Conservation (phyloP, 1,140 invertebrate species). For the Macrobrachium rosenbergii region DNA sequence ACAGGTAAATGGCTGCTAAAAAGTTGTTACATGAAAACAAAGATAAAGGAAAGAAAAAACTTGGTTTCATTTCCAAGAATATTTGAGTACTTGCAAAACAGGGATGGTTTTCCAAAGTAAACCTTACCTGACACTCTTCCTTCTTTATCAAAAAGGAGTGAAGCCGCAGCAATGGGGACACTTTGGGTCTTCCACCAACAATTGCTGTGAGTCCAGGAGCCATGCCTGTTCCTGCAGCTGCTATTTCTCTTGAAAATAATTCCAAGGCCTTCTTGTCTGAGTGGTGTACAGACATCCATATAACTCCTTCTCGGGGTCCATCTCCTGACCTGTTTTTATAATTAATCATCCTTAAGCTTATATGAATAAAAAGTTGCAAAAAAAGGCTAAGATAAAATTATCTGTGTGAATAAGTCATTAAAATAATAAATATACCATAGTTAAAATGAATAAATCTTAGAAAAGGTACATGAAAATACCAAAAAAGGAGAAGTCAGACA, state of each 20-base stretch:
- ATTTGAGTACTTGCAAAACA: neutral
- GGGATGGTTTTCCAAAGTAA: neutral
- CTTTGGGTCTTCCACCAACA: constrained; percentile 74
- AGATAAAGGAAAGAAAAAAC: too few relatives aligned
- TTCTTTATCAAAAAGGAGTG: constrained; percentile 73
- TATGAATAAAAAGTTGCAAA: neutral
- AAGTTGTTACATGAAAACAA: too few relatives aligned
- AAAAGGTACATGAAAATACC: too few relatives aligned
- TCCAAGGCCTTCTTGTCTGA: constrained; percentile 72
- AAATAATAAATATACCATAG: too few relatives aligned
- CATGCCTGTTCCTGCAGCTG: constrained; percentile 75
- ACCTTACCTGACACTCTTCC: constrained; percentile 56
- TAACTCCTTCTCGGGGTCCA: constrained; percentile 69
- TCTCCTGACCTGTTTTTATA: constrained; percentile 60
- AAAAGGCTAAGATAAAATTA: too few relatives aligned
- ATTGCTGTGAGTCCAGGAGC: constrained; percentile 73
- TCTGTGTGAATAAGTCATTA: neutral
- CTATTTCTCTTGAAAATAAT: constrained; percentile 73
- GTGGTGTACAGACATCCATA: constrained; percentile 74
- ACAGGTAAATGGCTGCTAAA: too few relatives aligned
- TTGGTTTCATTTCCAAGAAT: too few relatives aligned
- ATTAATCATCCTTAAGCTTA: neutral
- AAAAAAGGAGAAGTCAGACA: neutral
- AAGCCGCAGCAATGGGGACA: constrained; percentile 72
- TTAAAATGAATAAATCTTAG: too few relatives aligned